phyloP scores from a whole-genome alignment of 2,888 invertebrate genomes.

The Xylocampa areola region DNA sequence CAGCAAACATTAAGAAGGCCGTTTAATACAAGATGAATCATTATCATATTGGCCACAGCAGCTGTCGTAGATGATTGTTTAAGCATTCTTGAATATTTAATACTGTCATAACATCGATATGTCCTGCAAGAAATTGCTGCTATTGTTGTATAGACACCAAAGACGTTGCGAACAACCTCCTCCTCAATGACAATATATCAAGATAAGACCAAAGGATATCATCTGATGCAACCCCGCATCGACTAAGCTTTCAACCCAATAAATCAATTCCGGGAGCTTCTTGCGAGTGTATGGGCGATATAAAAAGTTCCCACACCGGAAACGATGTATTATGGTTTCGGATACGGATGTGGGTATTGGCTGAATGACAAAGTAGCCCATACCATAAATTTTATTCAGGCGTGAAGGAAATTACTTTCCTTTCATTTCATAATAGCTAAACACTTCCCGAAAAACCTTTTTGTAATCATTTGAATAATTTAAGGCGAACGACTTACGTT shows the following conservation, averaged over 20 bases:
- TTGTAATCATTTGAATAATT: slow-evolving; percentile 10
- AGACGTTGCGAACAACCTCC: no score
- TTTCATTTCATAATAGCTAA: neutral
- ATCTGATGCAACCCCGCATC: neutral
- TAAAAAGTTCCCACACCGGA: slow-evolving; percentile 26
- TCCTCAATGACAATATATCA: no score
- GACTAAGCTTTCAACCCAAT: slow-evolving; percentile 2
- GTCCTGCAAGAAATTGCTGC: no score
- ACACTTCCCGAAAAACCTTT: neutral
- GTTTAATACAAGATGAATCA: no score
- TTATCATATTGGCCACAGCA: no score
- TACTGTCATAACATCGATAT: no score
- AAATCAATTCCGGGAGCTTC: slow-evolving; percentile 9
- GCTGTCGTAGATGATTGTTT: no score
- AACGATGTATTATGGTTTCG: slow-evolving; percentile 17
- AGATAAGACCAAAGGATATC: slow-evolving; percentile 3
- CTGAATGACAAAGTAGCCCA: slow-evolving; percentile 18
- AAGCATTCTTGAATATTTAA: no score
- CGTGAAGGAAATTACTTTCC: neutral
- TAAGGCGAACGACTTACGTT: neutral
- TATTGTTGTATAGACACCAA: no score
- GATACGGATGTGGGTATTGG: slow-evolving; percentile 12
- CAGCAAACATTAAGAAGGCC: no score
- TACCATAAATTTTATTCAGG: slow-evolving; percentile 1
- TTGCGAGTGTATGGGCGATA: slow-evolving; percentile 10